Percentiles rank a stretch among this genome's conserved stretches.
These are phyloP conservation scores for Pollenia griseotomentosa DNA, from an alignment of 2,888 invertebrate species.

Conservation along the genomic window DNA sequence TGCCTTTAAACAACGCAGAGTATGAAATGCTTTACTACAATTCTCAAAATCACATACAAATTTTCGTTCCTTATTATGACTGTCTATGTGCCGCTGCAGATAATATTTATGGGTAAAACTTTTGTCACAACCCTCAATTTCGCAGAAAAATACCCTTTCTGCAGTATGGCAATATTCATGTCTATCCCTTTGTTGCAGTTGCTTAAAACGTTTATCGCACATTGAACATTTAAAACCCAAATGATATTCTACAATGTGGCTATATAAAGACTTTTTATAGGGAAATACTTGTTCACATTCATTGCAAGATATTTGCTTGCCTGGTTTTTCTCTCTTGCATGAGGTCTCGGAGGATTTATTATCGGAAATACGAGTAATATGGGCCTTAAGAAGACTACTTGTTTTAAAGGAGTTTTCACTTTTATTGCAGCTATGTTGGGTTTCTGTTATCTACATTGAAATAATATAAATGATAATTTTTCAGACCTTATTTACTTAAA, in stretches of 20 bases:
- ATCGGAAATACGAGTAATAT: slow-evolving; percentile 73
- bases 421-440: slow-evolving; percentile 72
- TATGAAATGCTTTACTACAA: slow-evolving; percentile 79
- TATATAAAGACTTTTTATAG: slow-evolving; percentile 63
- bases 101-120: slow-evolving; percentile 78
- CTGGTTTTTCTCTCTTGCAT: slow-evolving; percentile 40
- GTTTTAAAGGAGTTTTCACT: slow-evolving; percentile 77
- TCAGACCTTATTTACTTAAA: neutral
- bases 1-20: slow-evolving; percentile 76
- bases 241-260: slow-evolving; percentile 67
- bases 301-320: slow-evolving; percentile 61
- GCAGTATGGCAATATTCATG: slow-evolving; percentile 78
- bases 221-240: slow-evolving; percentile 71
- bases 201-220: slow-evolving; percentile 79
- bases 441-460: slow-evolving; percentile 7
- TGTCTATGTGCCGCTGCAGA: slow-evolving; percentile 76
- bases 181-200: slow-evolving; percentile 78
- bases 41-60: slow-evolving; percentile 78
- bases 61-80: slow-evolving; percentile 77
- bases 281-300: slow-evolving; percentile 68
- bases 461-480: neutral
- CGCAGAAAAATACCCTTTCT: slow-evolving; percentile 77
- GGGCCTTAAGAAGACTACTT: slow-evolving; percentile 74
- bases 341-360: slow-evolving; percentile 48
- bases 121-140: slow-evolving; percentile 79